A percentile compares a stretch with the other conserved stretches of the same genome.
Evolutionary conservation across 1,140 invertebrate genomes (phyloP).

Genomic region (Limonius californicus): DNA sequence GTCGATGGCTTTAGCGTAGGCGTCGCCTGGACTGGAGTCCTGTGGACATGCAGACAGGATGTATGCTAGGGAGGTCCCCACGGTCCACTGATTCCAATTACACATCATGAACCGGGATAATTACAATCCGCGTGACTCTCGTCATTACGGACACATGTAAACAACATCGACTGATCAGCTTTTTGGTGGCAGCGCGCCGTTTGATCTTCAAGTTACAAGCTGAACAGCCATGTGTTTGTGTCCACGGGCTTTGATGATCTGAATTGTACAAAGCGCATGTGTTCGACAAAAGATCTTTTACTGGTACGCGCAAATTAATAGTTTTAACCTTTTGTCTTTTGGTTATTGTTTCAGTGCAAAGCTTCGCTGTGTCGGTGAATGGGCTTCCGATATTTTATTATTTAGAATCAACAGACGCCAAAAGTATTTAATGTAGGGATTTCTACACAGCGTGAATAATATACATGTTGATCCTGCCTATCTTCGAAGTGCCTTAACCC

Average conservation of each 20-base stretch:
- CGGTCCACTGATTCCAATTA: slow-evolving; percentile 31
- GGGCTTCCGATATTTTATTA: too few species aligned
- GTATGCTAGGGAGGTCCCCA: slow-evolving; percentile 21
- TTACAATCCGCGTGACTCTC: slow-evolving; percentile 27
- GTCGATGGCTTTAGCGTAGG: slow-evolving; percentile 39
- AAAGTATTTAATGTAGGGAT: too few species aligned
- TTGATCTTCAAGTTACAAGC: slow-evolving; percentile 6
- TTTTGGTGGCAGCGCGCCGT: background rate
- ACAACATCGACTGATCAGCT: slow-evolving; percentile 13
- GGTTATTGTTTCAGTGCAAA: too few species aligned
- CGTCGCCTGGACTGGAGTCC: slow-evolving; percentile 27
- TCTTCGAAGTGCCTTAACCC: too few species aligned
- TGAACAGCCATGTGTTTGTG: background rate
- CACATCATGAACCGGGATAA: slow-evolving; percentile 26
- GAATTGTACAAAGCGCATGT: background rate
- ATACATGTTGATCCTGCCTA: too few species aligned
- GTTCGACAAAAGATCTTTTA: too few species aligned
- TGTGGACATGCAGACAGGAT: slow-evolving; percentile 25
- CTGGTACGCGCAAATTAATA: too few species aligned
- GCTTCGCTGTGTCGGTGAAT: too few species aligned
- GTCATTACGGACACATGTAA: slow-evolving; percentile 22
- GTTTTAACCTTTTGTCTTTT: too few species aligned
- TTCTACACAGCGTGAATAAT: too few species aligned
- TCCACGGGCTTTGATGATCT: slow-evolving; percentile 1
- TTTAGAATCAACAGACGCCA: too few species aligned